Evolutionary conservation across 1,140 invertebrate species (phyloP).

Genomic region (Triops cancriformis): DNA sequence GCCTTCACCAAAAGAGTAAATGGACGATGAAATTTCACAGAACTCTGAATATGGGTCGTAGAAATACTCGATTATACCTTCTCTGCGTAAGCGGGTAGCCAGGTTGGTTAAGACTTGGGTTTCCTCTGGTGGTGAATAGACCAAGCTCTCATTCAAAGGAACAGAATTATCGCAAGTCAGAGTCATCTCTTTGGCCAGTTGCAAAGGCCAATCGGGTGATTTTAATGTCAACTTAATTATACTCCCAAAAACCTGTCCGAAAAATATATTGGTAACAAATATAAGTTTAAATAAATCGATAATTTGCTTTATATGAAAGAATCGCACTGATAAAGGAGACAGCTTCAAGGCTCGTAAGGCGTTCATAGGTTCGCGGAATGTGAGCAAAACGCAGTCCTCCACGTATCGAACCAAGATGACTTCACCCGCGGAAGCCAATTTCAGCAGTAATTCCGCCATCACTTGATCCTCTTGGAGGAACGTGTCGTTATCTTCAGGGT

Average conservation of each 20-base stretch:
- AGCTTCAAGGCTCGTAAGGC: slow-evolving; percentile 63
- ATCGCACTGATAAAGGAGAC: slow-evolving; percentile 39
- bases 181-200: slow-evolving; percentile 13
- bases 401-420: slow-evolving; percentile 84
- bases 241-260: neutral
- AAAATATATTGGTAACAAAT: slow-evolving; percentile 27
- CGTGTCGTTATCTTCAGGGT: slow-evolving; percentile 39
- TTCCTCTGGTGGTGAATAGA: slow-evolving; percentile 17
- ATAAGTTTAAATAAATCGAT: slow-evolving; percentile 31
- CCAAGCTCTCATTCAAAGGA: neutral
- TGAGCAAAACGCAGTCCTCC: slow-evolving; percentile 79
- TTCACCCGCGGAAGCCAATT: slow-evolving; percentile 68
- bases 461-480: slow-evolving; percentile 39
- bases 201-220: slow-evolving; percentile 18
- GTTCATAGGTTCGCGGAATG: slow-evolving; percentile 74
- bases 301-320: neutral
- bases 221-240: slow-evolving; percentile 13
- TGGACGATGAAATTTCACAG: neutral
- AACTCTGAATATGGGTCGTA: neutral
- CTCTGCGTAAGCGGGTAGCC: slow-evolving; percentile 16
- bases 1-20: slow-evolving; percentile 4
- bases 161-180: slow-evolving; percentile 17
- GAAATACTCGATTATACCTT: neutral
- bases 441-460: slow-evolving; percentile 59
- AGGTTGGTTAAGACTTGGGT: neutral